Evolutionary conservation across 1,140 invertebrate genomes (phyloP), one percentile per base, ranked within the genome.

Genomic region (Dendrolimus punctatus): DNA sequence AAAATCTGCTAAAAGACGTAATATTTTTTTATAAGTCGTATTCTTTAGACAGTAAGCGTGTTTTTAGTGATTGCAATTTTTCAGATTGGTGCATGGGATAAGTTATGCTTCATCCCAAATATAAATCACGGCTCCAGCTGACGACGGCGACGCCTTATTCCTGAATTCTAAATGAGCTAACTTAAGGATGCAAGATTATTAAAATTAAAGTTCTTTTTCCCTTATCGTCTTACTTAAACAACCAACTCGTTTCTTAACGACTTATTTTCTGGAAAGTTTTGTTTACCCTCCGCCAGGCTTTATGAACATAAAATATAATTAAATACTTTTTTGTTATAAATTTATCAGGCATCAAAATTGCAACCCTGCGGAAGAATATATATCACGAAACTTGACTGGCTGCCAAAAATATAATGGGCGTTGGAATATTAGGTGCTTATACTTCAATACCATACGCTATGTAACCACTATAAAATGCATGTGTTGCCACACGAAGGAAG

Each of bases 101-200:
- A 23, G 3, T 23, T 23, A 23, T 23, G 23, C 23, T 58, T 56
- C 65, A 66, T 59, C 52, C 46, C 53, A 56, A 56, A 62, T 56
- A 71, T 72, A 75, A 75, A 78, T 75, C 68, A 72, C 61, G 44
- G 53, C 47, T 37, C 62, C 66, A 75, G 66, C 52, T 68, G 68
- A 23, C 23, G 23, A 23, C 23, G 3, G 3, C 23, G 23, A 69
- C 61, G 66, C 56, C 48, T 58, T 55, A 53, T 64, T 66, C 40
- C 62, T 72, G 68, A 78, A 78, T 78, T 71, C 55, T 69, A 64
- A 50, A 73, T 72, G 63, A 76, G 65, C 58, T 51, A 38, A 47
- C 23, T 47, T 43, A 63, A 55, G 58, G 55, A 52, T 62, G 60
- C 46, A 23, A 23, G 23, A 23, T 23, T 55, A 51, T 39, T 39